phyloP scores from a whole-genome alignment of 1,140 invertebrate genomes.

The Laupala kohalensis region DNA sequence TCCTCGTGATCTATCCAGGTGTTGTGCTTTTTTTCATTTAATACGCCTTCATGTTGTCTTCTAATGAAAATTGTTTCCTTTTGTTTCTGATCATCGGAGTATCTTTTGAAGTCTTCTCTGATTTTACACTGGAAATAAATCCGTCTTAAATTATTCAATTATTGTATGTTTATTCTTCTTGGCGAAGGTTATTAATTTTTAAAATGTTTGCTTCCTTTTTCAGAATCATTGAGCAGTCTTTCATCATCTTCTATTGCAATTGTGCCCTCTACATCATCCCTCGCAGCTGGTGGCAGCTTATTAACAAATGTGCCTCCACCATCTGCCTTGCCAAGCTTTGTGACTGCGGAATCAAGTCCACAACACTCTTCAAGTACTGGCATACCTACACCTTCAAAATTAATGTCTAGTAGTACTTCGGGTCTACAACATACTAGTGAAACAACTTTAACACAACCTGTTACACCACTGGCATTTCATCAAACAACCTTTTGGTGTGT shows the following conservation, averaged over 20 bases:
- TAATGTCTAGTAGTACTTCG: neutral
- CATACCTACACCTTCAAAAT: neutral
- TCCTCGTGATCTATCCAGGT: too few species aligned
- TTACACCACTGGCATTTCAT: neutral
- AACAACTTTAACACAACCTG: neutral
- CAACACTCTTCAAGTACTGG: neutral
- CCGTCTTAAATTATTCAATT: too few species aligned
- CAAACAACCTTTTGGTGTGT: neutral
- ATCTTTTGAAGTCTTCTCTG: too few species aligned
- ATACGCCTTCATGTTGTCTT: too few species aligned
- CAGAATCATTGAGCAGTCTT: slow-evolving; percentile 26
- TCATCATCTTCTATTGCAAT: slow-evolving; percentile 23
- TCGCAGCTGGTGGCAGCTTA: slow-evolving; percentile 28
- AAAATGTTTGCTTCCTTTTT: neutral
- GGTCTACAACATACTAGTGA: neutral
- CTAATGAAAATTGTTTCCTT: too few species aligned
- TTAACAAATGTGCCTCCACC: slow-evolving; percentile 42
- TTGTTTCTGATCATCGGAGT: too few species aligned
- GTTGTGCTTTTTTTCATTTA: too few species aligned
- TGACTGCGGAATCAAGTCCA: slow-evolving; percentile 21
- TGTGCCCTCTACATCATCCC: slow-evolving; percentile 14
- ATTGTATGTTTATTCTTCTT: too few species aligned
- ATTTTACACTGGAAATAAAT: too few species aligned
- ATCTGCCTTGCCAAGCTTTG: slow-evolving; percentile 39
- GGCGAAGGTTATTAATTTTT: slow-evolving; percentile 2